Evolutionary conservation across 2,888 invertebrate genomes (phyloP), one percentile per base, ranked within the genome.

Genomic region (Acanthacorydalis orientalis): DNA sequence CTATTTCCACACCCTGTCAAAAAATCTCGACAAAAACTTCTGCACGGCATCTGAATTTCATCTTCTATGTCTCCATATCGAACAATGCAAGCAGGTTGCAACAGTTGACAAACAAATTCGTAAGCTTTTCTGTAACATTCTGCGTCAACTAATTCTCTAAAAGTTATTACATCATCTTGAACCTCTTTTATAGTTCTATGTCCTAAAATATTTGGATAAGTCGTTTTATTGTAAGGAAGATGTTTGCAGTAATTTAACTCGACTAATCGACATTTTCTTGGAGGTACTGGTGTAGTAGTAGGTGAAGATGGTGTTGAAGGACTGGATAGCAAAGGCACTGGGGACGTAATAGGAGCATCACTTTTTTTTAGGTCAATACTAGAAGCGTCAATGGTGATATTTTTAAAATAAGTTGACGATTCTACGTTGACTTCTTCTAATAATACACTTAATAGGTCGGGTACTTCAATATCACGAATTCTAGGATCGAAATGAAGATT

Each of bases 81-180:
- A 11, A 58, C 57, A 23, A 60, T 51, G 60, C 91, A 91, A 0
- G 80, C 75, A 0, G 91, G 90, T 61, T 91, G 91, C 42, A 91
- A 67, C 51, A 88, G 72, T 58, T 85, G 83, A 58, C 92, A 92
- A 7, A 92, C 78, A 59, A 91, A 90, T 58, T 92, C 89, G 66
- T 86, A 87, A 1, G 91, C 88, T 55, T 86, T 74, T 52, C 82
- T 74, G 57, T 87, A 90, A 62, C 92, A 92, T 64, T 91, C 90
- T 1, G 87, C 87, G 61, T 91, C 91, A 7, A 91, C 80, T n/a
- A 91, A 67, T 61, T 85, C 88, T 50, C 86, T 78, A 60, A 85
- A 89, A 0, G 83, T 75, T 43, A 89, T 87, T 15, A 90, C 74
- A 61, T 90, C 83, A 38, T 78, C 74, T 53, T 74, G 67, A 4